Percentiles rank a stretch among this genome's conserved stretches.
Evolutionary conservation across 2,888 invertebrate species (phyloP).

Genomic region (Sphaerophoria taeniata): DNA sequence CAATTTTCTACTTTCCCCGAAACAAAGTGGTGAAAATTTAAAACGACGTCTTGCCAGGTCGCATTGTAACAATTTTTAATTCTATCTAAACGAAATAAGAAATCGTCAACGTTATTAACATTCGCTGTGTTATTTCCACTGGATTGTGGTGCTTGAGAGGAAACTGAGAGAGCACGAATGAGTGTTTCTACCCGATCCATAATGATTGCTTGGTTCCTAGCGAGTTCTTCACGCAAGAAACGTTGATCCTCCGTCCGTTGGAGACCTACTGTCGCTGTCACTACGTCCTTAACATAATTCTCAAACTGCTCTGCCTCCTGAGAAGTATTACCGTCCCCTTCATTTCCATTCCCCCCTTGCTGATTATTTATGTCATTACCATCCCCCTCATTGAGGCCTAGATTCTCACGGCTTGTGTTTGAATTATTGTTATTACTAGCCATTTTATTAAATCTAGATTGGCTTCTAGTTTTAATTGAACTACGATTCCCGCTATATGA

Average conservation of each 20-base stretch:
- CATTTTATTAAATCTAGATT: background rate
- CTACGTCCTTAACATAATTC: background rate
- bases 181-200: too few relatives aligned
- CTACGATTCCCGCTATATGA: background rate
- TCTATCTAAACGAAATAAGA: conserved; percentile 1
- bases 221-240: background rate
- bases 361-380: background rate
- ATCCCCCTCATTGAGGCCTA: background rate
- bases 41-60: background rate
- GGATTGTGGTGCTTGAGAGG: too few relatives aligned
- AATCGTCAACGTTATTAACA: background rate
- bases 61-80: background rate
- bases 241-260: background rate
- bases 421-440: background rate
- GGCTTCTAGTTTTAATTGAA: background rate
- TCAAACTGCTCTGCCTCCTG: background rate
- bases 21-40: background rate
- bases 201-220: background rate
- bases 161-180: too few relatives aligned
- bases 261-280: background rate
- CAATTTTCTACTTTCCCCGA: background rate
- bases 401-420: background rate
- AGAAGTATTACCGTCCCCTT: background rate
- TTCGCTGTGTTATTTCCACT: too few relatives aligned
- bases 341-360: background rate